Evolutionary conservation across 2,113 vertebrate species (phyloP), one percentile per base, ranked within the genome.

Genomic region (Syngnathus scovelli): DNA sequence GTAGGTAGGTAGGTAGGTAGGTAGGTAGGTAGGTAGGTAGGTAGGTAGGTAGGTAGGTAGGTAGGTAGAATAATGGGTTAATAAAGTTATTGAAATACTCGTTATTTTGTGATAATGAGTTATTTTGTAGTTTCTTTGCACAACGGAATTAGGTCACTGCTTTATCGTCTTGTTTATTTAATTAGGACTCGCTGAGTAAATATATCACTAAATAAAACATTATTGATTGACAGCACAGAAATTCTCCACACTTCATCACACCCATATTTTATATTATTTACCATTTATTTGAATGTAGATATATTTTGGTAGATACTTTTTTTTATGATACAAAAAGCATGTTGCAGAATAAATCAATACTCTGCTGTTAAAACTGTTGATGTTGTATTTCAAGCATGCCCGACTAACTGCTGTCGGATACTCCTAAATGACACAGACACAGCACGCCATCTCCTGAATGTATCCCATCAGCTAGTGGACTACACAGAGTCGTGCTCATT

Each of bases 101-200:
- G 67, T 71, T 80, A 68, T 85, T 86, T 86, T 77, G 75, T 68
- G 2, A 51, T 51, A 19, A 21, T 8, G 49, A 52, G 49, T 52
- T 52, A 52, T 51, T n/a, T 51, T 9, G 7, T 18, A 51, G 72
- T 67, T 70, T 70, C 66, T 77, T 68, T 74, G 73, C 69, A 74
- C 63, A 7, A 10, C 41, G 70, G 82, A 92, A 91, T 70, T 81
- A 89, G 91, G 88, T 89, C 89, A 90, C 78, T 90, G 78, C 89
- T 85, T 90, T 78, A 72, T 86, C 77, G 89, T 82, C 88, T 84
- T 86, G 89, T 87, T 92, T 90, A 90, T 90, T 91, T 89, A 90
- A 91, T 91, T 90, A 87, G 89, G 78, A 86, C 80, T 72, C 72
- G 81, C 80, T 85, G 87, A 88, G 84, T 84, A 77, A 85, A 90